These are phyloP conservation scores for Chelmon rostratus DNA, from an alignment of 2,797 vertebrate species.

Conservation along the genomic window DNA sequence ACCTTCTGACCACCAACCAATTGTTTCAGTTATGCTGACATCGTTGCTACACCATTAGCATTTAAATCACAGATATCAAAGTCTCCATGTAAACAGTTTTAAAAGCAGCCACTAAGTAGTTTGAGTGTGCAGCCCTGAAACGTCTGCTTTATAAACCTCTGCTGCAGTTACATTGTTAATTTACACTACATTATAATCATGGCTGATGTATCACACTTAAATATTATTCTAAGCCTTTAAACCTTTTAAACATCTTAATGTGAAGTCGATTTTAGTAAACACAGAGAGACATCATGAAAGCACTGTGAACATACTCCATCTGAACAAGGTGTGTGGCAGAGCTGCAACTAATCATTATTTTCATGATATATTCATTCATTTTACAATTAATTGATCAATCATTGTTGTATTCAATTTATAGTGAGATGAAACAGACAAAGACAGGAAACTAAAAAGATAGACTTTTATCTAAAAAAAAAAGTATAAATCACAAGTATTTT, in stretches of 20 bases:
- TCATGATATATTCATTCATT: not conserved
- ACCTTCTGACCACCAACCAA: not conserved
- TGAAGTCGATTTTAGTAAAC: not conserved
- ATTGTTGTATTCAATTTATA: not conserved
- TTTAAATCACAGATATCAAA: not conserved
- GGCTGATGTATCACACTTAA: slow-evolving; percentile 31
- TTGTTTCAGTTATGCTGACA: not conserved
- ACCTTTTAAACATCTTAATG: slow-evolving; percentile 14
- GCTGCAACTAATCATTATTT: not conserved
- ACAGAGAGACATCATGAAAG: not conserved
- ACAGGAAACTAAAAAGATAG: not conserved
- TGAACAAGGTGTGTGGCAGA: not conserved
- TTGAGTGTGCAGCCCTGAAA: not conserved
- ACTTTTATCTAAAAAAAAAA: too few relatives aligned
- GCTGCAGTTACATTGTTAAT: slow-evolving; percentile 2
- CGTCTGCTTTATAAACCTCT: slow-evolving; percentile 15
- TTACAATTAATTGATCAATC: not conserved
- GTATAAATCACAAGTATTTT: too few relatives aligned
- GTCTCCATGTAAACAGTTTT: slow-evolving; percentile 3
- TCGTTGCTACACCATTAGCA: not conserved
- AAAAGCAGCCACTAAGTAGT: not conserved
- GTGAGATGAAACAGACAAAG: not conserved
- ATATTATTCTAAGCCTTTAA: slow-evolving; percentile 29
- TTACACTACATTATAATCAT: not conserved
- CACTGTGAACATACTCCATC: not conserved